Evolutionary conservation across 2,113 vertebrate species (phyloP), one percentile per base, ranked within the genome.

Genomic region (Falco punctatus): DNA sequence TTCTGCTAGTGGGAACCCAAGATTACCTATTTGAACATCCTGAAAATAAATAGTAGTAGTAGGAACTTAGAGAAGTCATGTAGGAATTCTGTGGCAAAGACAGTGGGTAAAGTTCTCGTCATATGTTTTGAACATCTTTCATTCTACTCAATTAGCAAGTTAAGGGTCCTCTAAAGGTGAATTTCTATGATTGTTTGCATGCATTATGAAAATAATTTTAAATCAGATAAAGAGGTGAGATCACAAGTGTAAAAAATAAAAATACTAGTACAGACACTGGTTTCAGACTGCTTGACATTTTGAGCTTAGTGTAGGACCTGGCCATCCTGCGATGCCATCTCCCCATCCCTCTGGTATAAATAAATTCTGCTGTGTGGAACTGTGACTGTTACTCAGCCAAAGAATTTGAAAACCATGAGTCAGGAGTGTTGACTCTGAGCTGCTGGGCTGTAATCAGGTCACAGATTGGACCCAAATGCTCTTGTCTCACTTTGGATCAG

Each of bases 221-320:
- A 70, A 78, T 81, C 51, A 71, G 64, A 82, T 78, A 42, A 42
- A 58, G 64, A 73, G 57, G 22, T 85, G 61, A 71, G 27, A 62
- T 94, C 61, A 62, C 49, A 55, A 80, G n/a, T 67, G 52, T 74
- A 74, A 59, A 78, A 66, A 88, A 80, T 38, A 38, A 38, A 38
- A 51, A 51, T 2, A 71, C 55, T 86, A 38, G 28, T 55, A 94
- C 38, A 48, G 40, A 32, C 7, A 21, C 21, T 3, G 7, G n/a
- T 75, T 88, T 86, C 66, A 92, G 61, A 67, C 28, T 80, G n/a
- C 62, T 86, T 92, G 79, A 82, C 23, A 80, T 80, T 22, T 59
- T 32, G 92, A 42, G 54, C 52, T 82, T 58, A 42, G 24, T 61
- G 32, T 20, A 54, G 71, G 13, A 59, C 75, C 86, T 82, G 94